Percentiles rank a stretch among this genome's conserved stretches.
Conservation (phyloP, 92 coral and sea anemone species). For the Paramuricea clavata region DNA sequence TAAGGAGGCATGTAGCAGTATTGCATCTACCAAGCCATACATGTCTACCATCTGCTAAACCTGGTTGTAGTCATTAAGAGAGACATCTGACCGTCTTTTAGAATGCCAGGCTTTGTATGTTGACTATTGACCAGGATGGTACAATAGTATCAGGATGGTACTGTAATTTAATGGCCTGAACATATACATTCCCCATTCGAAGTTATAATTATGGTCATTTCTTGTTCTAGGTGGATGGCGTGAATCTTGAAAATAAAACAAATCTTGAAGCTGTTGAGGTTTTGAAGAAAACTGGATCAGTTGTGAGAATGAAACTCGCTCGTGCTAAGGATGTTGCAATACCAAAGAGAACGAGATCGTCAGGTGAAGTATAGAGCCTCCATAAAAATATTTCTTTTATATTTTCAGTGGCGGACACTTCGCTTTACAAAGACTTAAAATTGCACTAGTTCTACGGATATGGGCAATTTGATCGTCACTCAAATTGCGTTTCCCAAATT, state of each 20-base stretch:
- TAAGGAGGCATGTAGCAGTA: too few species aligned
- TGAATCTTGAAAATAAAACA: constrained; percentile 89
- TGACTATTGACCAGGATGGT: not conserved
- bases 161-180: not conserved
- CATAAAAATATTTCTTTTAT: not conserved
- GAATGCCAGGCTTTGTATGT: not conserved
- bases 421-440: too few species aligned
- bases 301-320: constrained; percentile 87
- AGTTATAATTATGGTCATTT: not conserved
- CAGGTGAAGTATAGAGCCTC: not conserved
- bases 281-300: constrained; percentile 92
- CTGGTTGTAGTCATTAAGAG: not conserved
- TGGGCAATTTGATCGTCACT: too few species aligned
- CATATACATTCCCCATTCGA: not conserved
- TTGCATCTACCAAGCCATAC: too few species aligned
- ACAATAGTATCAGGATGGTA: not conserved
- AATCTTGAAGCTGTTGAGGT: constrained; percentile 96
- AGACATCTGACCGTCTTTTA: constrained; percentile 1
- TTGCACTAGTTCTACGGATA: too few species aligned
- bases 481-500: too few species aligned
- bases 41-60: not conserved
- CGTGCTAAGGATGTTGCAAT: constrained; percentile 63
- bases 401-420: too few species aligned
- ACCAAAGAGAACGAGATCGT: constrained; percentile 6
- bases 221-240: constrained; percentile 80